Evolutionary conservation across 2,888 invertebrate species (phyloP), one percentile per base, ranked within the genome.

Genomic region (Epinotia bilunana): DNA sequence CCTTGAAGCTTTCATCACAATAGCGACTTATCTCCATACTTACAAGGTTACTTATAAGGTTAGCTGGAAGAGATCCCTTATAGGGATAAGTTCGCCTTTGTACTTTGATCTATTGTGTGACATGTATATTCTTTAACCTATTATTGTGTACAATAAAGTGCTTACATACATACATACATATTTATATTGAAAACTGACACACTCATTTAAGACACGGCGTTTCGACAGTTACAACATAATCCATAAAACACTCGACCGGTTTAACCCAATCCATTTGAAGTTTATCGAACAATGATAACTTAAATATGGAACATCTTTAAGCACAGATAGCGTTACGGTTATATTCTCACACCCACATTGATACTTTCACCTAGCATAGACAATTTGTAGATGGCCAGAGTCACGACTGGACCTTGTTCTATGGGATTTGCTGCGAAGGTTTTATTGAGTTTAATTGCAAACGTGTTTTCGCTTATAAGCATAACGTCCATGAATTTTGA

Each of bases 341-440:
- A 75, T 72, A 55, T 75, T 75, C 75, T 75, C 75, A 75, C 75
- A 75, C 75, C 75, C 67, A 75, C 75, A 75, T 39, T 64, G 58
- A 75, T 71, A 75, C 72, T 75, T 75, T 75, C 75, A 72, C 75
- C 71, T 55, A 55, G 65, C 75, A 72, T 72, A 75, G 72, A 75
- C 75, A 75, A 75, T 75, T 75, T 75, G 72, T 72, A 53, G 74
- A 75, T 75, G 72, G 71, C 71, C 71, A 67, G 74, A 71, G 72
- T 75, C 75, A 75, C 75, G 75, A 75, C 74, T 57, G 75, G 61
- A 72, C 75, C 61, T 67, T 72, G 65, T 61, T 75, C 57, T 61
- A 67, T 73, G 68, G 69, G 67, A 60, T 61, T 63, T 60, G 69
- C 70, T 61, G 65, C 13, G 60, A 74, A 74, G 70, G 74, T 74